These are phyloP conservation scores for Penelope pileata DNA, from an alignment of 2,113 vertebrate species.

Conservation along the genomic window DNA sequence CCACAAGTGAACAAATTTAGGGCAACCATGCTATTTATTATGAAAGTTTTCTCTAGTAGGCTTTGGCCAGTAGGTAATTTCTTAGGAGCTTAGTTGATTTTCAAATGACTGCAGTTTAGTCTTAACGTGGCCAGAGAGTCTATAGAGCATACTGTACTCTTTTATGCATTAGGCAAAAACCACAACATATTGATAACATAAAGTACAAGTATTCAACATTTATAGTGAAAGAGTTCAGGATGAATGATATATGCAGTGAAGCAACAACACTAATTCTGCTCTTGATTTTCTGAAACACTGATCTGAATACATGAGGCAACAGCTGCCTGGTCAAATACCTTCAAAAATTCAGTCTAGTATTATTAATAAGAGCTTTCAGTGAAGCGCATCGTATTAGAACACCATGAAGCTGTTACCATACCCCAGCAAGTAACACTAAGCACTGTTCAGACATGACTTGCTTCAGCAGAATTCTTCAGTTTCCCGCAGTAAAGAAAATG, in stretches of 20 bases:
- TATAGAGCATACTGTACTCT: background rate
- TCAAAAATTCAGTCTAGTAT: background rate
- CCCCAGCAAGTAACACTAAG: background rate
- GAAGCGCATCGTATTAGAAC: background rate
- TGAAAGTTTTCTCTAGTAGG: background rate
- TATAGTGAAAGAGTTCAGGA: background rate
- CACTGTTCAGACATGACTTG: background rate
- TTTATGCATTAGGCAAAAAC: background rate
- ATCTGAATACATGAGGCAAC: background rate
- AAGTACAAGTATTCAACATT: conserved; percentile 22
- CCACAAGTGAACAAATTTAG: background rate
- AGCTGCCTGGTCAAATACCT: background rate
- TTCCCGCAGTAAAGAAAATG: conserved; percentile 14
- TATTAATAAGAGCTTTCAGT: background rate
- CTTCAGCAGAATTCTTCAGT: background rate
- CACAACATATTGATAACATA: background rate
- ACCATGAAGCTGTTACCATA: background rate
- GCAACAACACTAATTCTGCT: conserved; percentile 5
- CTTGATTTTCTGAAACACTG: conserved; percentile 17
- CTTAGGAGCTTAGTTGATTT: background rate
- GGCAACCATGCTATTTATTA: background rate
- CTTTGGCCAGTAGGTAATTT: background rate
- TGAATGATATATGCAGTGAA: background rate
- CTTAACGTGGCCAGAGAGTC: background rate
- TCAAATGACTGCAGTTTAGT: background rate